Base-by-base conservation (phyloP, 64 coral and sea anemone species). In the Pachyseris speciosa region DNA sequence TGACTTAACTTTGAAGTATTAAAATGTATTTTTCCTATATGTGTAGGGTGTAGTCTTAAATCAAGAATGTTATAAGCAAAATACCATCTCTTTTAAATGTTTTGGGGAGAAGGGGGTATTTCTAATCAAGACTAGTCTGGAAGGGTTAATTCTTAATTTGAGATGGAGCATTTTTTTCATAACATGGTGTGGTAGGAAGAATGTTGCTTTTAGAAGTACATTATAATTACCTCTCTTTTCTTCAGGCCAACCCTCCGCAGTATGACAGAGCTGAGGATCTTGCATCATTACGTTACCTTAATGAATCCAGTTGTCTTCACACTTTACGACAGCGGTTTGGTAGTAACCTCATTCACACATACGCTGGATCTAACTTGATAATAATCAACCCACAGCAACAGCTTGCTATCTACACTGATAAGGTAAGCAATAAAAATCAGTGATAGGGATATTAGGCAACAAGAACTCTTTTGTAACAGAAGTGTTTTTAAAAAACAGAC, bases 181-280 rank as follows among this genome's bases (percentile, higher is more conserved):
- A n/a, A n/a, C n/a, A n/a, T n/a, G n/a, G n/a, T n/a, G n/a, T n/a
- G n/a, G 15, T 15, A 49, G 45, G 8, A 49, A 15, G 15, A 9
- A 48, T 9, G 45, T 48, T 48, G 45, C 7, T 7, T 48, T 48
- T 55, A 17, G 51, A 16, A 55, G 3, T 17, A 55, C 2, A 55
- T 9, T 51, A 15, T 38, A 25, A 67, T 36, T 2, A 27, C 33
- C 4, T 20, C 9, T 43, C 45, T 65, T 86, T 77, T 37, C 33
- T 72, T 38, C 60, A 99, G 97, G 97, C 97, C 7, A 99, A 99
- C 17, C 97, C 97, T 36, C 97, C 94, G 37, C 94, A 93, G 37
- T 99, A 99, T 64, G 97, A 99, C 48, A 93, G 97, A 77, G 86
- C 97, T 57, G 97, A 99, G 30, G 97, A 99, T 72, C 90, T 99